Evolutionary conservation across 1,140 invertebrate genomes (phyloP), one percentile per base, ranked within the genome.

Genomic region (Andrena cerasifolii): DNA sequence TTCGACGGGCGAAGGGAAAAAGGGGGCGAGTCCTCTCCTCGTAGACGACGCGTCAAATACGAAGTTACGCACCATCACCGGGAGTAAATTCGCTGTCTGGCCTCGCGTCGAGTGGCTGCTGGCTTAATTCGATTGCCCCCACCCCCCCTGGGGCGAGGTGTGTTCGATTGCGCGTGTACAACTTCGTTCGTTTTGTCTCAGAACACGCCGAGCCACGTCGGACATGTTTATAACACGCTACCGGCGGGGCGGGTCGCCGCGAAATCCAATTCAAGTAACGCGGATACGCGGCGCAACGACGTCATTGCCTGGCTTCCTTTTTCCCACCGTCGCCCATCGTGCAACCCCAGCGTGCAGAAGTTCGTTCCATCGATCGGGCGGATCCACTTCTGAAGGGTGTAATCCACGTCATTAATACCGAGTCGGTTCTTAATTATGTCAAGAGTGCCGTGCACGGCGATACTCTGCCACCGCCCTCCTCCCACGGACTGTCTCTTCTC

Each of bases 201-300:
- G 5, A 51, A 21, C 49, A 24, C 21, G n/a, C 24, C n/a, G 49
- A 14, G 51, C 28, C n/a, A 2, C 40, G 28, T 28, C 49, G 61
- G 70, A 63, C 70, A 40, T 45, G 45, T 63, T 73, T 63, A 40
- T 73, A 73, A 73, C 36, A n/a, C 40, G 7, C 5, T 62, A 26
- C 31, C 28, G 8, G 28, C 2, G 8, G 14, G 7, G 21, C 2
- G n/a, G 12, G 6, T 7, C n/a, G 21, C 12, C n/a, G 47, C 47
- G 62, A 65, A 83, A 83, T 83, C 68, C 58, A 82, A 82, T 83
- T 77, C 68, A 79, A 83, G 61, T 73, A 78, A 82, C 47, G 51
- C n/a, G 28, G 21, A 78, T 73, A 62, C 53, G 36, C 61, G 16
- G 24, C 7, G 36, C 40, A 28, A n/a, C 51, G 67, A 70, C 79